phyloP scores from a whole-genome alignment of 2,888 invertebrate species.

The Eupithecia subfuscata region DNA sequence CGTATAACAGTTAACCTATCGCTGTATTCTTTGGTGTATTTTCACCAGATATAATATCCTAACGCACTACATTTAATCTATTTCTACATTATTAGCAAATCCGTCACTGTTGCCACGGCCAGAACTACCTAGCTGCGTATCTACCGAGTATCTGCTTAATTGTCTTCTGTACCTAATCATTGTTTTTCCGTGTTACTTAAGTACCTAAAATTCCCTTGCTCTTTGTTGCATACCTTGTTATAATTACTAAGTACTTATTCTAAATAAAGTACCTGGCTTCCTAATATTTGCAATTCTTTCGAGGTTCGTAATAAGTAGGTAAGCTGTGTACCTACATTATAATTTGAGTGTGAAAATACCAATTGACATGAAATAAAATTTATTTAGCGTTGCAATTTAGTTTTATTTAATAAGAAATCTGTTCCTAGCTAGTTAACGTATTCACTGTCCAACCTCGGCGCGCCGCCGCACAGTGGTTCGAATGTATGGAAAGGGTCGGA shows the following conservation, averaged over 20 bases:
- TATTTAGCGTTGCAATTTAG: slow-evolving; percentile 72
- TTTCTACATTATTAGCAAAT: background rate
- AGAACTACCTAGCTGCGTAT: background rate
- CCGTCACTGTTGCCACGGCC: background rate
- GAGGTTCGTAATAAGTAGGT: slow-evolving; percentile 46
- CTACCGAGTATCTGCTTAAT: background rate
- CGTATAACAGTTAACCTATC: background rate
- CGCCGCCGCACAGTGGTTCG: too few species aligned
- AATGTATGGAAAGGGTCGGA: too few species aligned
- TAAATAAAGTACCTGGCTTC: background rate
- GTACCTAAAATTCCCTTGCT: background rate
- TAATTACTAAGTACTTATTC: background rate
- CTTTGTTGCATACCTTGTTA: background rate
- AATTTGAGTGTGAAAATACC: slow-evolving; percentile 72
- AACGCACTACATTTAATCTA: background rate
- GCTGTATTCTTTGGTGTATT: background rate
- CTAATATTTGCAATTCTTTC: slow-evolving; percentile 54
- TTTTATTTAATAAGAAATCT: slow-evolving; percentile 47
- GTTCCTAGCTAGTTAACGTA: too few species aligned
- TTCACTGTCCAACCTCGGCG: too few species aligned
- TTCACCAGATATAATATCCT: background rate
- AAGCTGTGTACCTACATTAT: slow-evolving; percentile 52
- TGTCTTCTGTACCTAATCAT: background rate
- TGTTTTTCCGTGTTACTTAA: background rate
- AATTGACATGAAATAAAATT: slow-evolving; percentile 76